A percentile compares a stretch with the other conserved stretches of the same genome.
These are phyloP conservation scores for Bothrops jararaca DNA, from an alignment of 2,113 vertebrate species.

Conservation along the genomic window DNA sequence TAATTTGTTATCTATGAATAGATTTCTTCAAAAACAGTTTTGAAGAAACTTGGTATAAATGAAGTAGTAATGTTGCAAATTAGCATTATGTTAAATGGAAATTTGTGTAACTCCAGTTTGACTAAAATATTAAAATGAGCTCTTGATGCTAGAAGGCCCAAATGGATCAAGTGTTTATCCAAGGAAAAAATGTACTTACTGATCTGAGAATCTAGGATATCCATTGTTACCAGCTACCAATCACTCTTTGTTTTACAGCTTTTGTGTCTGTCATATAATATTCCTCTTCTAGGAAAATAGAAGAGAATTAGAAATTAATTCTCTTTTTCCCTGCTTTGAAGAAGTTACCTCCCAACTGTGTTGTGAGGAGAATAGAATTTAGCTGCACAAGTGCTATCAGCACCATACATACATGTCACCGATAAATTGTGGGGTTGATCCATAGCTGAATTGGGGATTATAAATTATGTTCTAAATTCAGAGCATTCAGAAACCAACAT, in stretches of 20 bases:
- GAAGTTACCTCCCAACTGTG: constrained; percentile 23
- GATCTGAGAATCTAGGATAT: not conserved
- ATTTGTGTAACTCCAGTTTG: not conserved
- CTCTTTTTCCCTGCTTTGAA: constrained; percentile 44
- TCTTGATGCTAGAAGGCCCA: not conserved
- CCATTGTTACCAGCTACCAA: not conserved
- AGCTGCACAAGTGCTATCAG: constrained; percentile 36
- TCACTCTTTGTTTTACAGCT: not conserved
- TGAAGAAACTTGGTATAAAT: not conserved
- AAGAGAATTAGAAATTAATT: constrained; percentile 51
- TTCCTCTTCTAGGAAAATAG: constrained; percentile 33
- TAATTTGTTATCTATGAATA: not conserved
- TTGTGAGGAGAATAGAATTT: constrained; percentile 61
- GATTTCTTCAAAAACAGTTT: not conserved
- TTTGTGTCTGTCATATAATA: constrained; percentile 27
- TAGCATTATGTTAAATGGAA: not conserved
- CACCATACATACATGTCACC: constrained; percentile 44
- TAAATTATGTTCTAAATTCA: constrained; percentile 45
- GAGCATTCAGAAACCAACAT: constrained; percentile 30
- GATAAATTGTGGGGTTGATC: constrained; percentile 55
- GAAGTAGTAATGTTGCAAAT: not conserved
- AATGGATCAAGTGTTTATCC: not conserved
- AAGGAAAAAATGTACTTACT: not conserved
- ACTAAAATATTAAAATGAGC: not conserved
- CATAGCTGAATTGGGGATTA: constrained; percentile 45